Base-by-base conservation (phyloP, 2,113 vertebrate species). In the Electrona antarctica region DNA sequence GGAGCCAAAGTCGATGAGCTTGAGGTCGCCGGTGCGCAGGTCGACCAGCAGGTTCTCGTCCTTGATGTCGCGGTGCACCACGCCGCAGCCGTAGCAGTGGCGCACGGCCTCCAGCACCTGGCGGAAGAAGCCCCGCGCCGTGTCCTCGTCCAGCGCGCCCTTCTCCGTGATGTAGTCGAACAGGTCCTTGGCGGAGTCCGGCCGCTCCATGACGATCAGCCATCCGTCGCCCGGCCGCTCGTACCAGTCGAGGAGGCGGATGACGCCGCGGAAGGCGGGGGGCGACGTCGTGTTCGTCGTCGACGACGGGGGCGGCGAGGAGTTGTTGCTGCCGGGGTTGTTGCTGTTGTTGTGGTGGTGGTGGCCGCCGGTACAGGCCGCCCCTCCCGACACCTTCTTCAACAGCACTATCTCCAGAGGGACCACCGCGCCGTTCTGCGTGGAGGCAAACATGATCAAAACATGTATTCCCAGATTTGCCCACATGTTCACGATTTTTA, bases 81-180 rank as follows among this genome's bases (percentile, higher is more conserved):
- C 95, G 0, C 95, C 95, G 68, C 95, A 95, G 83, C 76, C 83
- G 74, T 96, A 95, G 82, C 95, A 97, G 86, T 97, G 95, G 33
- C 94, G 92, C 77, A 96, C 95, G 0, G 95, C 93, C 59, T 95
- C 94, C 82, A 97, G 80, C 71, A 96, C 94, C 90, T 96, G 95
- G 13, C 90, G 91, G 90, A 96, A 96, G 64, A 96, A 95, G 60
- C 93, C 91, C 33, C 94, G 89, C 13, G 95, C 95, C 33, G 95
- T 86, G 41, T 93, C 91, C 85, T 97, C 95, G 12, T 94, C 94
- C 76, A 97, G 81, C 0, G 95, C 95, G 0, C 95, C 95, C 7
- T 95, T 95, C 87, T 96, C 95, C 0, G 95, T 97, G 83, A 97
- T 96, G 84, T 94, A 96, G 86, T 97, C 95, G 58, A 97, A 97